These are phyloP conservation scores for Nomada ferruginata DNA, from an alignment of 2,888 invertebrate species.

Conservation along the genomic window DNA sequence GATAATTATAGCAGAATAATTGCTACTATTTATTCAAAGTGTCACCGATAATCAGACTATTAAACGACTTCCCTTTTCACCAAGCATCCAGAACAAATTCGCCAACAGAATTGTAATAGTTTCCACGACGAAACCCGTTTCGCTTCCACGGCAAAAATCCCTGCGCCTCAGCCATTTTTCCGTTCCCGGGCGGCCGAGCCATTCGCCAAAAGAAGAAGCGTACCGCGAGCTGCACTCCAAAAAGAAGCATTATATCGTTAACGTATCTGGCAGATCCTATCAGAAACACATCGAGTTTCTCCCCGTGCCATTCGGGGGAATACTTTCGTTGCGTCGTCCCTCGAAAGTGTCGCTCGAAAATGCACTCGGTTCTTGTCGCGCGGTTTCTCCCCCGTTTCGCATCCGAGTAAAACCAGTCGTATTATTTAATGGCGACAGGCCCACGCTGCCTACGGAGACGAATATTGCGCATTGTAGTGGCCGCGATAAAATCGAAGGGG, in stretches of 20 bases:
- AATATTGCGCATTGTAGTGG: conserved; percentile 66
- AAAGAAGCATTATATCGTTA: background rate
- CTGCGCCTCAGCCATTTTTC: too few relatives aligned
- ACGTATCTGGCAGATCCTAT: conserved; percentile 7
- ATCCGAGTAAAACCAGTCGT: conserved; percentile 6
- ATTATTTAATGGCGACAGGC: conserved; percentile 51
- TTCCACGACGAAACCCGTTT: too few relatives aligned
- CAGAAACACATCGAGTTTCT: conserved; percentile 8
- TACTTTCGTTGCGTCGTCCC: conserved; percentile 4
- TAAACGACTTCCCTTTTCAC: too few relatives aligned
- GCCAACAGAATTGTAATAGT: too few relatives aligned
- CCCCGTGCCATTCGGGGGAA: background rate
- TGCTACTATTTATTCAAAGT: background rate
- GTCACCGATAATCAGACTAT: too few relatives aligned
- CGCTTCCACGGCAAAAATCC: too few relatives aligned
- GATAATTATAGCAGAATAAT: too few relatives aligned
- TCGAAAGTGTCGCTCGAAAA: conserved; percentile 16
- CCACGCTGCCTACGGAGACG: conserved; percentile 42
- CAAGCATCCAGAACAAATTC: too few relatives aligned
- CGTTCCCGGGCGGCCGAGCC: too few relatives aligned
- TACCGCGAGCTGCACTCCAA: background rate
- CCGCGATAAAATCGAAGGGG: conserved; percentile 67
- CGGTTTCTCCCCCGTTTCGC: conserved; percentile 5
- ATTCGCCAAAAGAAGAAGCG: background rate
- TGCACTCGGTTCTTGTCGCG: conserved; percentile 20